Conservation (phyloP, 2,797 vertebrate species). For the Columba guinea region DNA sequence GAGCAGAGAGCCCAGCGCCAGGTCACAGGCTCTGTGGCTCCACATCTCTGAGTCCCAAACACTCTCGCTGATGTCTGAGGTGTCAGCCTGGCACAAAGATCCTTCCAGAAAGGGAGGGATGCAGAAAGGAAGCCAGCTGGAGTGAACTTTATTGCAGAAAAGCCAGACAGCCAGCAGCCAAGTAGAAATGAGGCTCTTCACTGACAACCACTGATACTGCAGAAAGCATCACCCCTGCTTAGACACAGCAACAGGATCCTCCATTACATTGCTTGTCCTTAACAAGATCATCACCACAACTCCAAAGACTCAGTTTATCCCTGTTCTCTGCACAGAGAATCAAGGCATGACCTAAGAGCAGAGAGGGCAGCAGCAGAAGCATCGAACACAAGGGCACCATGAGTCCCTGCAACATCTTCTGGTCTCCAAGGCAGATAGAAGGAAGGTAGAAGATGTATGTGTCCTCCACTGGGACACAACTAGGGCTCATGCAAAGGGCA, state of each 20-base stretch:
- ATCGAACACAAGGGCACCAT: neutral
- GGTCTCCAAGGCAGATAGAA: neutral
- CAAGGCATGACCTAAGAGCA: fast-evolving
- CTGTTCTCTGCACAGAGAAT: neutral
- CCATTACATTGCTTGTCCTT: neutral
- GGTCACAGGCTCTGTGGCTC: fast-evolving
- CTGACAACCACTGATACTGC: neutral
- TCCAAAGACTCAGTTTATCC: neutral
- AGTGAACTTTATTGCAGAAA: neutral
- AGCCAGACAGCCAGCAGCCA: neutral
- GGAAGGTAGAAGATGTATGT: neutral
- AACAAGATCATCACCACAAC: neutral
- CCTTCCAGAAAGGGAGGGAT: neutral
- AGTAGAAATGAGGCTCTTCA: neutral
- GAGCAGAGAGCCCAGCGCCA: neutral
- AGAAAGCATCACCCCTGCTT: neutral
- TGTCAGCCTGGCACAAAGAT: neutral
- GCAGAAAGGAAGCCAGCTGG: neutral
- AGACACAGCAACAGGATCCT: neutral
- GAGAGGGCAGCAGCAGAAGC: neutral
- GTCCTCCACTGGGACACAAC: neutral
- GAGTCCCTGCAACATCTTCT: neutral
- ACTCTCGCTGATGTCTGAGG: neutral
- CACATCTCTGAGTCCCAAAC: neutral
- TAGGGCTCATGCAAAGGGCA: neutral